Evolutionary conservation across 2,797 vertebrate species (phyloP).

Genomic region (Sphenopsis melanotis): DNA sequence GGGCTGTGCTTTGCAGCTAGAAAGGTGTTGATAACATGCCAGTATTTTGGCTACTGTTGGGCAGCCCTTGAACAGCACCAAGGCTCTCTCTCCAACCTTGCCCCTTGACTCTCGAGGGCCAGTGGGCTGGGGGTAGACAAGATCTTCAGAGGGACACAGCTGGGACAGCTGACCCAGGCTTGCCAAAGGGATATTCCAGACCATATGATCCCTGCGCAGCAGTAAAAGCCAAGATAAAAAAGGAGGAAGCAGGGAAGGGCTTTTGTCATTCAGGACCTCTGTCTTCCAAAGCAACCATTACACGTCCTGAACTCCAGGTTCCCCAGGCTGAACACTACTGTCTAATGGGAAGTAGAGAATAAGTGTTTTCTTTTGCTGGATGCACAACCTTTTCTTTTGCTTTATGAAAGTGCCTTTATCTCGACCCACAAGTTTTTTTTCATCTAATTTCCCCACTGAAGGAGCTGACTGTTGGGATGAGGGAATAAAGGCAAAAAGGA

Average conservation of each 20-base stretch:
- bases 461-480: neutral
- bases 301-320: neutral
- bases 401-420: neutral
- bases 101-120: too few relatives aligned
- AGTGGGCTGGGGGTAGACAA: neutral
- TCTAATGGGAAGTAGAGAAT: neutral
- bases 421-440: neutral
- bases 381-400: neutral
- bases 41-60: neutral
- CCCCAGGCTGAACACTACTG: neutral
- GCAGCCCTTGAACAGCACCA: neutral
- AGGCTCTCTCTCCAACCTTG: too few relatives aligned
- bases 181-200: neutral
- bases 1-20: neutral
- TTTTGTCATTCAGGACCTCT: neutral
- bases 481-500: neutral
- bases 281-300: neutral
- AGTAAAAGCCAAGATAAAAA: neutral
- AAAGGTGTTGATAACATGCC: neutral
- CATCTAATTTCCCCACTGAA: neutral
- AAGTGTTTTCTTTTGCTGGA: neutral
- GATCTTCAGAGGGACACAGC: neutral
- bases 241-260: neutral
- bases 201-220: neutral
- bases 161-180: neutral